phyloP scores from a whole-genome alignment of 92 coral and sea anemone genomes.

The Heliopora coerulea region DNA sequence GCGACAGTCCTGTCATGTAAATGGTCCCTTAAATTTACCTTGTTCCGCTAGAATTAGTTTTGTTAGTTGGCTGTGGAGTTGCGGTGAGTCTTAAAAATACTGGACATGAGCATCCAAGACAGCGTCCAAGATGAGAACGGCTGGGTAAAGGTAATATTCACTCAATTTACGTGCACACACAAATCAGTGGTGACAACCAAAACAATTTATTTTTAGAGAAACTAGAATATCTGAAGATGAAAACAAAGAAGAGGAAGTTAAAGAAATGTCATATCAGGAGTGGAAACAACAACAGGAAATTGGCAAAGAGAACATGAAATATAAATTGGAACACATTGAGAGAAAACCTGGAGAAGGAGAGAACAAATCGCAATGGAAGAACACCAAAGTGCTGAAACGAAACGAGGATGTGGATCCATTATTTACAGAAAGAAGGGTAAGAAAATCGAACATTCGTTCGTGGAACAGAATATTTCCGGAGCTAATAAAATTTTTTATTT shows the following conservation, averaged over 20 bases:
- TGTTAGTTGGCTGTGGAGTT: too few relatives aligned
- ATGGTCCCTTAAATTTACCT: too few relatives aligned
- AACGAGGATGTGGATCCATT: conserved; percentile 55
- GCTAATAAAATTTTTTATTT: too few relatives aligned
- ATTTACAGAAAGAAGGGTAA: conserved; percentile 58
- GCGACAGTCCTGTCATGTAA: too few relatives aligned
- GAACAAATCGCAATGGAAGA: conserved; percentile 95
- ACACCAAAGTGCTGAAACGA: conserved; percentile 73
- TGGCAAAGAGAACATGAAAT: conserved; percentile 53
- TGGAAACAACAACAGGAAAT: conserved; percentile 82
- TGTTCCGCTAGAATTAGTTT: too few relatives aligned
- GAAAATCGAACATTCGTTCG: conserved; percentile 21
- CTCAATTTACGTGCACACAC: too few relatives aligned
- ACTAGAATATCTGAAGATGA: conserved; percentile 48
- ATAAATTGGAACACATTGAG: conserved; percentile 65
- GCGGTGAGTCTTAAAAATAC: too few relatives aligned
- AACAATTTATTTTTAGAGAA: conserved; percentile 3
- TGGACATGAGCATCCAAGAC: too few relatives aligned
- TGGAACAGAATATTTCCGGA: too few relatives aligned
- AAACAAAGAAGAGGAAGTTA: conserved; percentile 64
- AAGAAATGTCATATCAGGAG: conserved; percentile 86
- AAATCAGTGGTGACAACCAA: too few relatives aligned
- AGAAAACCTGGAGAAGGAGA: conserved; percentile 98
- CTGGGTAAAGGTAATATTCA: too few relatives aligned
- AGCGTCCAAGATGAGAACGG: too few relatives aligned